Evolutionary conservation across 2,888 invertebrate genomes (phyloP), one percentile per base, ranked within the genome.

Genomic region (Subacronicta megacephala): DNA sequence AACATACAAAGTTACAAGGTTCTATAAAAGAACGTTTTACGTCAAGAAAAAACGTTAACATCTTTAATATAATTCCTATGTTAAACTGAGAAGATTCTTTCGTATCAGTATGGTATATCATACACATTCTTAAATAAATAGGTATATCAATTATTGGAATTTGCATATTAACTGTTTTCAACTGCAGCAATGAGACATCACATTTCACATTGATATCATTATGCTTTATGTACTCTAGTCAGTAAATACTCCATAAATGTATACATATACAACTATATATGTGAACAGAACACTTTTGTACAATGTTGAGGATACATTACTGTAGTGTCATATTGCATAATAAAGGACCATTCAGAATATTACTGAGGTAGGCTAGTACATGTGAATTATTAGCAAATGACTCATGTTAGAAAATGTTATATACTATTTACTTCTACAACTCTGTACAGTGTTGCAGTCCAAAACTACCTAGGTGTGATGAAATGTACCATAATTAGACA

Each of bases 381-480:
- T 43, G 36, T 68, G 62, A 45, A 61, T 67, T 5, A 31, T 31
- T 31, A 35, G 29, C 15, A 15, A 33, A 29, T 47, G 42, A 59
- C 42, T 13, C 43, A 66, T 47, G 31, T 12, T n/a, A n/a, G 6
- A 31, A n/a, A 31, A 31, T 31, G 31, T 5, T n/a, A 9, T 23
- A 9, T 2, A 10, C 9, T 26, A 0, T 26, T 26, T 26, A 9
- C n/a, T n/a, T n/a, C n/a, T n/a, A n/a, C n/a, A n/a, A n/a, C n/a
- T n/a, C n/a, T n/a, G n/a, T n/a, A 1, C 2, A 26, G 3, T 3
- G 23, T 6, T 9, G 10, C 4, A 3, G 20, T 20, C 20, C 7
- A 7, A 20, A 6, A 20, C 1, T 20, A 20, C 20, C 3, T 20
- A n/a, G n/a, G 6, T 3, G 3, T 6, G 20, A 6, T 6, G 3